These are phyloP conservation scores for Cyphomyrmex costatus DNA, from an alignment of 1,140 invertebrate genomes.

Conservation along the genomic window DNA sequence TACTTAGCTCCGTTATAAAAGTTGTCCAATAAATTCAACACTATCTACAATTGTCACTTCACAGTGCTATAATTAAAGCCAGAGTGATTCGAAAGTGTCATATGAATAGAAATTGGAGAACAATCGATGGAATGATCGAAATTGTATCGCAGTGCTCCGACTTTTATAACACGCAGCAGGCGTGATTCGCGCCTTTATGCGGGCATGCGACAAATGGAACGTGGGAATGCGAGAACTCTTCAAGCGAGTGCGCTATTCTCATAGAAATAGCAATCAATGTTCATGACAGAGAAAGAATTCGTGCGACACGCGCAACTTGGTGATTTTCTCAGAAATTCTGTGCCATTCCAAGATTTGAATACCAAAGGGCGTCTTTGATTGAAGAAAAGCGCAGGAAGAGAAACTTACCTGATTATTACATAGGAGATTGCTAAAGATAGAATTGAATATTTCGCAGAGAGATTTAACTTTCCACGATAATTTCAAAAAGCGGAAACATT, in stretches of 20 bases:
- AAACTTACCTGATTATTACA: background rate
- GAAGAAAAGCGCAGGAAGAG: background rate
- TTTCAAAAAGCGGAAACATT: background rate
- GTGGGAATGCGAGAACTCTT: constrained; percentile 62
- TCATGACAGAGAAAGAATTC: constrained; percentile 22
- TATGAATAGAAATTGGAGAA: constrained; percentile 51
- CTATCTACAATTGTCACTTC: constrained; percentile 19
- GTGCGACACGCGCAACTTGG: background rate
- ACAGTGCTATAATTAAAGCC: background rate
- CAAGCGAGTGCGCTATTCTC: constrained; percentile 1
- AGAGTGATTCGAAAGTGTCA: constrained; percentile 15
- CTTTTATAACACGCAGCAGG: constrained; percentile 35
- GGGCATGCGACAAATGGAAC: constrained; percentile 43
- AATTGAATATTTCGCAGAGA: background rate
- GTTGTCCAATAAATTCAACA: background rate
- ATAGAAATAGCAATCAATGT: constrained; percentile 46
- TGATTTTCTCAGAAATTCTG: background rate
- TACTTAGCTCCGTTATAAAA: background rate
- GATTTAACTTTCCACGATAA: background rate
- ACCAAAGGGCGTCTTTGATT: background rate
- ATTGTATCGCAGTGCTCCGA: constrained; percentile 31
- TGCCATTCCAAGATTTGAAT: background rate
- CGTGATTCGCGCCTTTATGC: constrained; percentile 46
- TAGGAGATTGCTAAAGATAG: background rate
- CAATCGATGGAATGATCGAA: constrained; percentile 53